Base-by-base conservation (phyloP, 1,140 invertebrate genomes). In the Drosophila punjabiensis region DNA sequence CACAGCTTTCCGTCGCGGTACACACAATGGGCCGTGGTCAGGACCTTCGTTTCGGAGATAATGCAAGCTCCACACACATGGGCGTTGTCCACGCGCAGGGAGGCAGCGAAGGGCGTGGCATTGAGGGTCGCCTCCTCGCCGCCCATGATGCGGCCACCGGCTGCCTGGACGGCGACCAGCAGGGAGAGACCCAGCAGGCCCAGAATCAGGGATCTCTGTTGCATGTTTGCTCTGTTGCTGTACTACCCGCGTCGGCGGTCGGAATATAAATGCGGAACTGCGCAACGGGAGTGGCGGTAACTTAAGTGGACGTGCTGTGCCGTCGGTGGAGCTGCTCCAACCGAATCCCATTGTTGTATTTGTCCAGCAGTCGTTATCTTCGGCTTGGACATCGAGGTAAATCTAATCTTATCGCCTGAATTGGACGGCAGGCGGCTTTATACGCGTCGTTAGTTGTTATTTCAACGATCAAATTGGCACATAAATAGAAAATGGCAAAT, bases 1-100 rank as follows among this genome's bases (percentile, higher is more conserved):
- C 65, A 92, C 91, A 56, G 20, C 48, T 81, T 68, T n/a, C 37
- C 30, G 28, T 82, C 39, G n/a, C 87, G 82, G 6, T 82, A 50
- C 10, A 79, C 39, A 32, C 92, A 93, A 32, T 93, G 92, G 18
- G 92, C 92, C 2, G 92, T 80, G 8, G 92, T 93, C 5, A 93
- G 76, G 14, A 92, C 47, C 7, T 82, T 66, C 4, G 32, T 63
- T 0, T 8, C 43, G 4, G 63, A 63, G 5, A 92, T 0, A 13
- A 93, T 93, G 53, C 37, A 73, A 7, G 67, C 92, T 1, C 92
- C 86, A 41, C 92, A 92, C 5, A 80, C 78, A 58, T 93, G 92
- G 14, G 76, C 81, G 18, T 80, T 85, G 53, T 92, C 91, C 47
- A 93, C 63, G 1, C 91, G 86, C 52, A 93, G 35, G 0, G 92